Evolutionary conservation across 2,113 vertebrate genomes (phyloP).

Genomic region (Brachyhypopomus gauderio): DNA sequence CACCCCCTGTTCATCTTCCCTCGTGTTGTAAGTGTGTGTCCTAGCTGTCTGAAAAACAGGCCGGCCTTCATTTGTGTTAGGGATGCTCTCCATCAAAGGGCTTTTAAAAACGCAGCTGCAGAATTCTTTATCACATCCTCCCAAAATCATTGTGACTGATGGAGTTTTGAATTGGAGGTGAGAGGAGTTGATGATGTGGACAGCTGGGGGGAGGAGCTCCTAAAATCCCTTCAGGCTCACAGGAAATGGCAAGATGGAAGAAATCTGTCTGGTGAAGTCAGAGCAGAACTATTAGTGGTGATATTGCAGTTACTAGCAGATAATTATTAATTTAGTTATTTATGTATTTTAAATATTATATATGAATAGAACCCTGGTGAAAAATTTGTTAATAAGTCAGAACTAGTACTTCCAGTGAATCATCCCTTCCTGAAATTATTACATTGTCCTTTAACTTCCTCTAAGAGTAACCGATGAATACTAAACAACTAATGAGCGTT

Average conservation of each 20-base stretch:
- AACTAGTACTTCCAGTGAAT: no score
- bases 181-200: slow-evolving; percentile 29
- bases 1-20: slow-evolving; percentile 14
- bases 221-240: slow-evolving; percentile 10
- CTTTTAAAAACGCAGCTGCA: slow-evolving; percentile 5
- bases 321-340: background rate
- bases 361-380: background rate
- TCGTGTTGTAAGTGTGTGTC: slow-evolving; percentile 10
- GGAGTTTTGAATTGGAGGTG: slow-evolving; percentile 33
- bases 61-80: slow-evolving; percentile 15
- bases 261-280: background rate
- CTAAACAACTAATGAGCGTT: no score
- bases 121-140: slow-evolving; percentile 31
- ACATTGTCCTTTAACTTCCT: no score
- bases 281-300: background rate
- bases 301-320: background rate
- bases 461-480: no score
- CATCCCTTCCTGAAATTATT: no score
- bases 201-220: background rate
- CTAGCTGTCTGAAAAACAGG: slow-evolving; percentile 30
- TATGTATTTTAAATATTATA: background rate
- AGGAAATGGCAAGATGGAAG: slow-evolving; percentile 17
- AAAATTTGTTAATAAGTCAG: background rate
- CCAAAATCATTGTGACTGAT: slow-evolving; percentile 32
- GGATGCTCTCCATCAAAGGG: background rate